These are phyloP conservation scores for Nylanderia fulva DNA, from an alignment of 1,140 invertebrate species.

Conservation along the genomic window DNA sequence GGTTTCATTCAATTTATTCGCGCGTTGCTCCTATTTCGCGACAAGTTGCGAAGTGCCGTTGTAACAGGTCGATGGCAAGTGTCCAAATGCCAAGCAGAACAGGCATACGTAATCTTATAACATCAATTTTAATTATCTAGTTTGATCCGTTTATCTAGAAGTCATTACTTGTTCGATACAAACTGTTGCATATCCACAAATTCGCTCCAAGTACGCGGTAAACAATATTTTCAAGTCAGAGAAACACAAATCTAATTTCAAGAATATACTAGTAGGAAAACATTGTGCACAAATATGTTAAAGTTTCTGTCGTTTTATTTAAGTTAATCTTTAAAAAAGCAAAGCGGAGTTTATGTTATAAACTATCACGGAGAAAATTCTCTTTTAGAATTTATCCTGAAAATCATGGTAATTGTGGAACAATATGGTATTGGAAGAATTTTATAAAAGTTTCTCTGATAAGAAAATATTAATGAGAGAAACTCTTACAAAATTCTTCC, in stretches of 20 bases:
- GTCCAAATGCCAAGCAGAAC: constrained; percentile 38
- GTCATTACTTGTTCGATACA: constrained; percentile 40
- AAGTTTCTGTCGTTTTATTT: not conserved
- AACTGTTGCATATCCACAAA: constrained; percentile 28
- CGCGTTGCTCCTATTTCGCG: constrained; percentile 29
- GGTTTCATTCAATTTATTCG: constrained; percentile 33
- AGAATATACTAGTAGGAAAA: not conserved
- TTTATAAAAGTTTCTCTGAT: too few relatives aligned
- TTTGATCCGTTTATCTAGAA: constrained; percentile 38
- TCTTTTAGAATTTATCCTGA: too few relatives aligned
- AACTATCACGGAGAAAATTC: too few relatives aligned
- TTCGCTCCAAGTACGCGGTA: not conserved
- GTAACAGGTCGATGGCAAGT: constrained; percentile 38
- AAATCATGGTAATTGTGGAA: too few relatives aligned
- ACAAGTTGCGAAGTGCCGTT: constrained; percentile 38
- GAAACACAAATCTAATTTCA: not conserved
- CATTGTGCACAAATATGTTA: too few relatives aligned
- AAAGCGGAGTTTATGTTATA: not conserved
- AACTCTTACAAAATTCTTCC: too few relatives aligned
- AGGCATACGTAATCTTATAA: constrained; percentile 40
- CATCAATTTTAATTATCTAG: constrained; percentile 50
- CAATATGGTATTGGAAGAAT: too few relatives aligned
- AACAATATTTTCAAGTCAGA: not conserved
- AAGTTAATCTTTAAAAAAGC: constrained; percentile 18
- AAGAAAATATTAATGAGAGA: too few relatives aligned